Evolutionary conservation across 2,888 invertebrate species (phyloP), one percentile per base, ranked within the genome.

Genomic region (Adineta ricciae): DNA sequence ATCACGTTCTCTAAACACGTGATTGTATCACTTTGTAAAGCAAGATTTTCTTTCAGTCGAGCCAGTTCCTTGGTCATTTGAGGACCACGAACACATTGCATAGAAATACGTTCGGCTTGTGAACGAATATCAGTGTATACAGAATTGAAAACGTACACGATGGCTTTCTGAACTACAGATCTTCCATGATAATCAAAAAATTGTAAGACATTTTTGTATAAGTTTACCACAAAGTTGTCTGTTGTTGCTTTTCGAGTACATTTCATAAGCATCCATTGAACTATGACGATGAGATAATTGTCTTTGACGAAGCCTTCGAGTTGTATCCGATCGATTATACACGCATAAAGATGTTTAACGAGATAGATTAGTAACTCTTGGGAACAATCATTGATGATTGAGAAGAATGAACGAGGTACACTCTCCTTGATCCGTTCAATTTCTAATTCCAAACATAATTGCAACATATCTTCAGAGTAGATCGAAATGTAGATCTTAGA

Each of bases 241-340:
- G 0, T n/a, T 7, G 1, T n/a, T 8, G 3, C 11, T n/a, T 56
- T 19, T 19, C 4, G 11, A 56, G 0, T 56, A 9, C 0, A 0
- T 9, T 2, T n/a, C 21, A n/a, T n/a, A 56, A 1, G 0, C 5
- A n/a, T n/a, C 54, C 54, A 56, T 56, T 1, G 9, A n/a, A 56
- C 16, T 27, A 56, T 2, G 16, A 7, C 1, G 5, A 27, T 27
- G 4, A 56, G 1, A 56, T 56, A 56, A 27, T 56, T n/a, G 1
- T 27, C 27, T 27, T 56, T 56, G 3, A 27, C 16, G n/a, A 14
- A 56, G 24, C 11, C 5, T 8, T 27, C 27, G 14, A 0, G 0
- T 56, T 27, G 27, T 7, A 8, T 9, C n/a, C 27, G n/a, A n/a
- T 9, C 3, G 27, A n/a, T 56, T 11, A 27, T n/a, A 56, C 3